phyloP scores from a whole-genome alignment of 2,113 vertebrate species.

The Grantiella picta region DNA sequence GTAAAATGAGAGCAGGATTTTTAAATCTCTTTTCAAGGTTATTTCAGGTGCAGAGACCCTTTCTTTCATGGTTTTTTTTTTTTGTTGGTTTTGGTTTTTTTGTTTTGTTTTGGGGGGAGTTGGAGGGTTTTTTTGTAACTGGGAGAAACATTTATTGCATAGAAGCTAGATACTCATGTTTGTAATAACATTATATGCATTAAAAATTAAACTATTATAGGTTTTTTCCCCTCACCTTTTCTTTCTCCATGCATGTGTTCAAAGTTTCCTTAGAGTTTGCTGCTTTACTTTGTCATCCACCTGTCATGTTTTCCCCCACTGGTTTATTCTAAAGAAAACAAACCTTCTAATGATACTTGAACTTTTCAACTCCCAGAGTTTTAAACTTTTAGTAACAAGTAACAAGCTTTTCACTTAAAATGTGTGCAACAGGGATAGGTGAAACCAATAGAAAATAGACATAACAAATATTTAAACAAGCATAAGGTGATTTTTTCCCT shows the following conservation, averaged over 20 bases:
- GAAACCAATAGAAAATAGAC: neutral
- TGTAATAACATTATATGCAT: fast-evolving
- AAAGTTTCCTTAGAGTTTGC: neutral
- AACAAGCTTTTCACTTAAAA: neutral
- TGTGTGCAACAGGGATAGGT: neutral
- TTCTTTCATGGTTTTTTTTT: neutral
- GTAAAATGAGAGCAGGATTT: neutral
- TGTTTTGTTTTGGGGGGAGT: too few species aligned
- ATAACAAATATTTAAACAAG: neutral
- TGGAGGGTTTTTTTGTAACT: fast-evolving
- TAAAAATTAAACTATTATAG: neutral
- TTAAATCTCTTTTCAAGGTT: neutral
- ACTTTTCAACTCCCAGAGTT: neutral
- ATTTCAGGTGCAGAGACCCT: neutral
- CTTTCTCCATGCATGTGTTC: neutral
- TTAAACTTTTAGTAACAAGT: neutral
- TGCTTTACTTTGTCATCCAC: neutral
- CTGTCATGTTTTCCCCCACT: neutral
- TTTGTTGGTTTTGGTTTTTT: neutral
- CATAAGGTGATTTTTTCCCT: neutral
- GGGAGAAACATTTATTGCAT: neutral
- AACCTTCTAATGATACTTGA: neutral
- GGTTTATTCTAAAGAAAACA: neutral
- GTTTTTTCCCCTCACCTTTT: neutral
- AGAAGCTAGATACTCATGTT: neutral